Conservation (phyloP, 23 tunicate genomes). For the Trididemnum clinides region DNA sequence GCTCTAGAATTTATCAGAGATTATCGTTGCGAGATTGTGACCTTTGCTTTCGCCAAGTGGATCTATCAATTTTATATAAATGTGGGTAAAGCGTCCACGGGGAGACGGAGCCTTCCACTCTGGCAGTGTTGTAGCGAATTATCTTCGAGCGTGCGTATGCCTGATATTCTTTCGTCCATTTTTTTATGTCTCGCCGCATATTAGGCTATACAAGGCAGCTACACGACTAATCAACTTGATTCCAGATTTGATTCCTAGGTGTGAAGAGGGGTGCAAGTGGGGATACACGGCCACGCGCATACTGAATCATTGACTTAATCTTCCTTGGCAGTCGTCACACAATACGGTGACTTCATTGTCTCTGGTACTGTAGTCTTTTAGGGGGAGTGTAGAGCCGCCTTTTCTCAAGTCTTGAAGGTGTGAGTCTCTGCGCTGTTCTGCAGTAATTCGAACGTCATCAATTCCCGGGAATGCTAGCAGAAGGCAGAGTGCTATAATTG, state of each 20-base stretch:
- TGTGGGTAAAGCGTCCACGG: background rate
- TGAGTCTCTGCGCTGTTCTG: background rate
- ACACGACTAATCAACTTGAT: background rate
- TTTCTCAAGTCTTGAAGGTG: background rate
- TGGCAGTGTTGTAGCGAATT: background rate
- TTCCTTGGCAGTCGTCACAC: background rate
- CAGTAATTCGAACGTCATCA: background rate
- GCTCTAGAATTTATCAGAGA: background rate
- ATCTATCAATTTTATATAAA: too few species aligned
- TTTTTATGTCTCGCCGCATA: background rate
- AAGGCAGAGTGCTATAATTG: background rate
- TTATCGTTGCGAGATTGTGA: background rate
- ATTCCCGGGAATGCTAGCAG: background rate
- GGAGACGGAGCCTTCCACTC: background rate
- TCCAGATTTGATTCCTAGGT: background rate
- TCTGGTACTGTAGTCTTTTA: background rate
- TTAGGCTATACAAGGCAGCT: background rate
- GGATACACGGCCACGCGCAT: background rate
- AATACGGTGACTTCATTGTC: background rate
- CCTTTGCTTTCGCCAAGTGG: too few species aligned
- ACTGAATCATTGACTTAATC: background rate
- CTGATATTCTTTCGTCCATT: background rate
- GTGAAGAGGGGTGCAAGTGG: background rate
- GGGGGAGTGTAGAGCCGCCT: background rate
- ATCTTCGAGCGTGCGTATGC: background rate